phyloP scores from a whole-genome alignment of 2,113 vertebrate genomes.

The Mustela lutreola region DNA sequence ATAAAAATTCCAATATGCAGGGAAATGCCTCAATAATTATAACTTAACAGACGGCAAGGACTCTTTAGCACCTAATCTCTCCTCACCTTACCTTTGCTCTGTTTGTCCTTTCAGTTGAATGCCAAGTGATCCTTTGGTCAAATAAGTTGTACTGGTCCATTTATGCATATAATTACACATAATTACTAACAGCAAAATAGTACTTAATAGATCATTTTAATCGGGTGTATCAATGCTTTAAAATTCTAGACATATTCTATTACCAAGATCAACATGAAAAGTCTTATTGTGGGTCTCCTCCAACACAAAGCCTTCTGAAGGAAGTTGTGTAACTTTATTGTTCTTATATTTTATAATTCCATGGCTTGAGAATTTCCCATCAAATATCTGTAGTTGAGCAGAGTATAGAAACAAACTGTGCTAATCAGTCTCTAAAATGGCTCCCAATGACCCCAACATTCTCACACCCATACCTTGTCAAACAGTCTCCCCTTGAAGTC shows the following conservation, averaged over 20 bases:
- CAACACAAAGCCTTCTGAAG: neutral
- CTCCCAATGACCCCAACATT: neutral
- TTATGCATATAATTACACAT: neutral
- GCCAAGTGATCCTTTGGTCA: neutral
- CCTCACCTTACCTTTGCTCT: neutral
- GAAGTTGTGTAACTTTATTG: neutral
- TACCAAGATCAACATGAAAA: neutral
- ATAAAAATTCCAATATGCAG: neutral
- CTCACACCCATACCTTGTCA: neutral
- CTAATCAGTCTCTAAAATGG: neutral
- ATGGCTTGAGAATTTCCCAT: neutral
- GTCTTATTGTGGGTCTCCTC: neutral
- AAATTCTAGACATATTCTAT: neutral
- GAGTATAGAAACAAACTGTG: neutral
- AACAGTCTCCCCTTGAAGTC: neutral
- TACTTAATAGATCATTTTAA: neutral
- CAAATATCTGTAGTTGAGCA: neutral
- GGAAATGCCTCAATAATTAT: neutral
- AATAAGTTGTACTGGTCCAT: neutral
- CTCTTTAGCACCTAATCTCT: neutral
- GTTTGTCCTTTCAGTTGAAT: neutral
- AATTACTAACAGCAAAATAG: neutral
- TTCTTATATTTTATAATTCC: neutral
- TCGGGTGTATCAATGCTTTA: neutral
- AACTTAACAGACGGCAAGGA: neutral